Evolutionary conservation across 2,113 vertebrate genomes (phyloP).

Genomic region (Lates calcarifer): DNA sequence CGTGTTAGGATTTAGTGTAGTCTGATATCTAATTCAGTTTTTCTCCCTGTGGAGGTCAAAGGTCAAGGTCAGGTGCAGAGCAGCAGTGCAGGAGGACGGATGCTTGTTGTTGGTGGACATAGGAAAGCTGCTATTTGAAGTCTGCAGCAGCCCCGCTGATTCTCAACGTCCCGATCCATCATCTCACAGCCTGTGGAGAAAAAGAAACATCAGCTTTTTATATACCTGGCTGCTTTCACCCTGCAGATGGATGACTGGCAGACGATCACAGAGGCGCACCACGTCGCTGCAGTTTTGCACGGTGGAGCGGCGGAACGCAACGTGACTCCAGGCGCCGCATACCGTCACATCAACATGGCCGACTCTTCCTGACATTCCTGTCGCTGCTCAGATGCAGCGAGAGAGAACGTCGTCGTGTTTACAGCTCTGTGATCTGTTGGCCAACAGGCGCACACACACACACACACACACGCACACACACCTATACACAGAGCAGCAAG

Average conservation of each 20-base stretch:
- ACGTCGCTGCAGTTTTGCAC: background rate
- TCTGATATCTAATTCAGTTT: background rate
- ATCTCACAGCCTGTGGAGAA: background rate
- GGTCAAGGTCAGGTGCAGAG: constrained; percentile 7
- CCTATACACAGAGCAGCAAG: constrained; percentile 21
- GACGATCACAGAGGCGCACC: too few relatives aligned
- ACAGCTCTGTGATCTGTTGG: constrained; percentile 40
- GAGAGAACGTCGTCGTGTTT: constrained; percentile 38
- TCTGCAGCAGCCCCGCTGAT: too few relatives aligned
- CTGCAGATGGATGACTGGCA: background rate
- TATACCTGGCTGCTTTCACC: background rate
- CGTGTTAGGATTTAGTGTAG: background rate
- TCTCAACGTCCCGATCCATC: background rate
- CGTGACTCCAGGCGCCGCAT: constrained; percentile 12
- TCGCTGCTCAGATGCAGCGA: constrained; percentile 20
- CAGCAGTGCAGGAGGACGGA: background rate
- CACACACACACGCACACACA: constrained; percentile 17
- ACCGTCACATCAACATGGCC: constrained; percentile 32
- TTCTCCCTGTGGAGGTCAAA: constrained; percentile 1
- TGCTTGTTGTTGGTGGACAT: constrained; percentile 1
- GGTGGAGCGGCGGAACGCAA: background rate
- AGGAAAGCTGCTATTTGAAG: too few relatives aligned
- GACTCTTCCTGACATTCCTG: constrained; percentile 62
- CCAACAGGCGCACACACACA: constrained; percentile 30
- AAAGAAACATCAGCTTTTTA: background rate